Percentiles rank a stretch among this genome's conserved stretches.
Conservation (phyloP, 2,113 vertebrate species). For the Pedionomus torquatus region DNA sequence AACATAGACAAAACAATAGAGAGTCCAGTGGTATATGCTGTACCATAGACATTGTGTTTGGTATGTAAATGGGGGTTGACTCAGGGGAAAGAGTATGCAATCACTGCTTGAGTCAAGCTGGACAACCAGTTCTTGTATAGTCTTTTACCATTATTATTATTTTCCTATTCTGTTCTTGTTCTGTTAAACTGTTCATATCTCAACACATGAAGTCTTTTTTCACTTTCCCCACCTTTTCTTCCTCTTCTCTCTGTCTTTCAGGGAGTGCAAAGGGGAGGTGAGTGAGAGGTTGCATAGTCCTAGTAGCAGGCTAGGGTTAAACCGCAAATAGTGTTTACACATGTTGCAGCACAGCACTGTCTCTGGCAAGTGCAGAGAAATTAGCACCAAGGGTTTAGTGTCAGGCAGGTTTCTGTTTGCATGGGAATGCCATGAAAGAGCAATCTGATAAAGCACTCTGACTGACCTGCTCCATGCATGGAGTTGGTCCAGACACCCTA, state of each 20-base stretch:
- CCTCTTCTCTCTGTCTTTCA: not conserved
- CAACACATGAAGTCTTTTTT: not conserved
- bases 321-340: not conserved
- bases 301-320: not conserved
- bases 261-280: not conserved
- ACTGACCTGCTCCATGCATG: not conserved
- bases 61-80: not conserved
- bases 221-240: not conserved
- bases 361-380: not conserved
- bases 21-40: not conserved
- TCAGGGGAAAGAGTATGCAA: not conserved
- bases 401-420: not conserved
- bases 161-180: not conserved
- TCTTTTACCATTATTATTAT: not conserved
- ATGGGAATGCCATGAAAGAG: not conserved
- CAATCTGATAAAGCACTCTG: not conserved
- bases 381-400: rapidly evolving
- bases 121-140: not conserved
- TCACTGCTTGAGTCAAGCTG: not conserved
- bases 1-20: not conserved
- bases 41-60: not conserved
- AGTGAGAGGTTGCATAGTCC: not conserved
- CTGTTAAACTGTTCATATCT: not conserved
- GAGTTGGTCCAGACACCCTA: not conserved
- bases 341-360: not conserved